A percentile compares a stretch with the other conserved stretches of the same genome.
phyloP scores from a whole-genome alignment of 2,888 invertebrate species.

The Drosophila rellima region DNA sequence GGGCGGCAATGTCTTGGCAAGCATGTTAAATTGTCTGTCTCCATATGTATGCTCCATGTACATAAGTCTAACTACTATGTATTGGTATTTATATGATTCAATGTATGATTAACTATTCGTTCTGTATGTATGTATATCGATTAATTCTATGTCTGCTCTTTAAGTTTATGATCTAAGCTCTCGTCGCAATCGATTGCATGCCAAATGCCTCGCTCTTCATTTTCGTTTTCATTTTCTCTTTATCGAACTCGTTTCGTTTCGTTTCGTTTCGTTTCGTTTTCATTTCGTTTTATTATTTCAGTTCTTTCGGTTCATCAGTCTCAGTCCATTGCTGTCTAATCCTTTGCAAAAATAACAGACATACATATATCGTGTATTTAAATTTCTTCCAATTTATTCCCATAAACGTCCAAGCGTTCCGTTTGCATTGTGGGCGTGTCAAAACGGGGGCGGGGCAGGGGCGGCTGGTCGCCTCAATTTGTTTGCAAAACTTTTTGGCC shows the following conservation, averaged over 20 bases:
- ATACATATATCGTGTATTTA: neutral
- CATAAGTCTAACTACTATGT: slow-evolving; percentile 21
- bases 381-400: slow-evolving; percentile 13
- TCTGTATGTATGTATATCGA: slow-evolving; percentile 18
- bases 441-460: neutral
- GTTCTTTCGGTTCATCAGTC: slow-evolving; percentile 24
- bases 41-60: slow-evolving; percentile 14
- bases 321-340: slow-evolving; percentile 1
- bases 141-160: slow-evolving; percentile 27
- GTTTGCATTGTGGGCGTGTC: neutral
- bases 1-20: slow-evolving; percentile 54
- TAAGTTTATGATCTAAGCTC: slow-evolving; percentile 55
- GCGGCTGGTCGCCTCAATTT: slow-evolving; percentile 6
- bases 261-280: neutral
- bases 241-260: neutral
- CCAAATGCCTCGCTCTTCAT: slow-evolving; percentile 39
- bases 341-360: neutral
- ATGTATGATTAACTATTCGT: slow-evolving; percentile 25
- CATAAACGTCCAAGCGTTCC: slow-evolving; percentile 4
- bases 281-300: slow-evolving; percentile 1
- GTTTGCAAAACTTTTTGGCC: neutral
- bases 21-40: slow-evolving; percentile 38
- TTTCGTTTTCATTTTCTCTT: no score
- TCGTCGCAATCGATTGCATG: slow-evolving; percentile 44
- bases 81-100: neutral